phyloP scores from a whole-genome alignment of 2,797 vertebrate species.

The Numenius phaeopus region DNA sequence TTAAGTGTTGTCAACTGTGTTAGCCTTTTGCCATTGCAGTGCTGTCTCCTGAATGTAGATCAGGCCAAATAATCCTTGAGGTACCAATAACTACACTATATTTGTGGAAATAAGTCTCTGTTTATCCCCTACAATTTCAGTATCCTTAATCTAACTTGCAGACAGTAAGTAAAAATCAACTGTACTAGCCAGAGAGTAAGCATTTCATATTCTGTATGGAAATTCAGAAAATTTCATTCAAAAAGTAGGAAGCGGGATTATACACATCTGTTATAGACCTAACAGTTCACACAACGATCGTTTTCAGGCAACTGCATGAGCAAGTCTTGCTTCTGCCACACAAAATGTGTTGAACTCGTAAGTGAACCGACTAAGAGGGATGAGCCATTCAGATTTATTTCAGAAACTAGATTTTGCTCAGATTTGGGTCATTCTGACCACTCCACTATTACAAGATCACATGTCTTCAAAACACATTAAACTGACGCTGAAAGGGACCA shows the following conservation, averaged over 20 bases:
- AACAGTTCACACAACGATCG: not conserved
- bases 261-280: slow-evolving; percentile 2
- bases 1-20: slow-evolving; percentile 21
- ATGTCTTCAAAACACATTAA: not conserved
- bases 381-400: not conserved
- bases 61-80: slow-evolving; percentile 18
- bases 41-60: slow-evolving; percentile 40
- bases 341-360: not conserved
- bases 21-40: slow-evolving; percentile 39
- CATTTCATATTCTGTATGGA: not conserved
- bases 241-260: not conserved
- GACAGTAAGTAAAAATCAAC: not conserved
- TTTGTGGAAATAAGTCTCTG: slow-evolving; percentile 47
- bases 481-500: not conserved
- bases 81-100: not conserved
- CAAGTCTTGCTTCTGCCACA: not conserved
- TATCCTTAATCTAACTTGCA: not conserved
- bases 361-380: not conserved
- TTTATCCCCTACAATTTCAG: not conserved
- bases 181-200: not conserved
- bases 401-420: not conserved
- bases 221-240: not conserved
- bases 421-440: not conserved
- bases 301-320: not conserved
- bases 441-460: not conserved